Evolutionary conservation across 1,140 invertebrate species (phyloP).

Genomic region (Atta colombica): DNA sequence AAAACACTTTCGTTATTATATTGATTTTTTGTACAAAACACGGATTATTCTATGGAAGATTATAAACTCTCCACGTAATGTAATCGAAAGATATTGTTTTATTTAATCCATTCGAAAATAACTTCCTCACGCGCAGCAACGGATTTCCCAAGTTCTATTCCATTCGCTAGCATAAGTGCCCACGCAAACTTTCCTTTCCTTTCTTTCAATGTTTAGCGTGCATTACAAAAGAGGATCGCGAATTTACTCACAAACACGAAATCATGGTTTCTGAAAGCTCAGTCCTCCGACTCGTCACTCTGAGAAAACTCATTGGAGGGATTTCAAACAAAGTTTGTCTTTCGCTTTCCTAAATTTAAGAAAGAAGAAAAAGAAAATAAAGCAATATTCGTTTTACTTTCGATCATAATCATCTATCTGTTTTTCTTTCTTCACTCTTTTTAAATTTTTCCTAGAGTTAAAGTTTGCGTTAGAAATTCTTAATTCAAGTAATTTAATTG

Average conservation of each 20-base stretch:
- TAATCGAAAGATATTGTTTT: slow-evolving; percentile 24
- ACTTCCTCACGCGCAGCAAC: slow-evolving; percentile 2
- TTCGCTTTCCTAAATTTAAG: slow-evolving; percentile 12
- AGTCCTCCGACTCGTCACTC: slow-evolving; percentile 25
- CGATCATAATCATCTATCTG: background rate
- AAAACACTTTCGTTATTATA: background rate
- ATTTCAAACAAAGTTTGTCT: slow-evolving; percentile 24
- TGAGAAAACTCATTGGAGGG: slow-evolving; percentile 15
- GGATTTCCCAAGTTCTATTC: slow-evolving; percentile 35
- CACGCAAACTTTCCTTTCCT: slow-evolving; percentile 47
- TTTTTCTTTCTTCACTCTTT: background rate
- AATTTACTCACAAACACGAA: slow-evolving; percentile 59
- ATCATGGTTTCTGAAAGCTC: slow-evolving; percentile 23
- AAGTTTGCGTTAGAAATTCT: background rate
- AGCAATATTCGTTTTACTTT: background rate
- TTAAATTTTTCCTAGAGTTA: background rate
- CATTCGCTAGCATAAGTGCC: slow-evolving; percentile 24
- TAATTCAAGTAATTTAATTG: background rate
- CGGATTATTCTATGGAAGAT: background rate
- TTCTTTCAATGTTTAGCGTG: slow-evolving; percentile 9
- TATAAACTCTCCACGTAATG: background rate
- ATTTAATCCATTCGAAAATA: slow-evolving; percentile 55
- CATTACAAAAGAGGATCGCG: slow-evolving; percentile 1
- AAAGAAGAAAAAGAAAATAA: background rate
- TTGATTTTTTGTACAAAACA: background rate